Evolutionary conservation across 2,888 invertebrate species (phyloP), one percentile per base, ranked within the genome.

Genomic region (Balanococcus diminutus): DNA sequence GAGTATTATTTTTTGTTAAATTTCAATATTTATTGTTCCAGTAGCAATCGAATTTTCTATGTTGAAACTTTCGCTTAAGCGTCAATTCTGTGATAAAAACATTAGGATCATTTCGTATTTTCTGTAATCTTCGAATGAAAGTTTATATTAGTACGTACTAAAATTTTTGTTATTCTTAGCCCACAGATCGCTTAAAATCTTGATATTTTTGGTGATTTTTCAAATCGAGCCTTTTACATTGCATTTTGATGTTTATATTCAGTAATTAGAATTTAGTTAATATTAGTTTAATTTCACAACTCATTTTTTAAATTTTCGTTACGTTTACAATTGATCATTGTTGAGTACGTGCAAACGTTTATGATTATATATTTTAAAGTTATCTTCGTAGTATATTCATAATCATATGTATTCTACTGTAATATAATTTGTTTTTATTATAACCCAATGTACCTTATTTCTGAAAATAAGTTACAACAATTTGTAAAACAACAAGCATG

Each of bases 41-140:
- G 67, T 84, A 84, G 84, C 67, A 84, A 67, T 67, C 82, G 42
- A 22, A 46, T 82, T 84, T 84, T 84, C 22, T 61, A 25, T 84
- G 84, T 84, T 84, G 36, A 84, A 84, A 84, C 84, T 84, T 84
- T 84, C 84, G 84, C 84, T 61, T 61, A 39, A 32, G 84, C 84
- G 84, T 84, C 28, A 67, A 32, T 84, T 84, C 84, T 84, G 84
- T 84, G 84, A 84, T 84, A 84, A 84, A 82, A 82, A 31, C 19
- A 36, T 51, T 82, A 51, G 61, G 67, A 84, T 84, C 75, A 32
- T 79, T 36, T 36, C 22, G 36, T 79, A 79, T 79, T 61, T 61
- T 75, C 36, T 22, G 9, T 79, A 79, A 79, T 79, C 36, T 36
- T 19, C 36, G 19, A 79, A 79, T 79, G 75, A 79, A 79, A 36